A percentile compares a stretch with the other conserved stretches of the same genome.
phyloP scores from a whole-genome alignment of 2,113 vertebrate species.

The Nannobrachium achirus region DNA sequence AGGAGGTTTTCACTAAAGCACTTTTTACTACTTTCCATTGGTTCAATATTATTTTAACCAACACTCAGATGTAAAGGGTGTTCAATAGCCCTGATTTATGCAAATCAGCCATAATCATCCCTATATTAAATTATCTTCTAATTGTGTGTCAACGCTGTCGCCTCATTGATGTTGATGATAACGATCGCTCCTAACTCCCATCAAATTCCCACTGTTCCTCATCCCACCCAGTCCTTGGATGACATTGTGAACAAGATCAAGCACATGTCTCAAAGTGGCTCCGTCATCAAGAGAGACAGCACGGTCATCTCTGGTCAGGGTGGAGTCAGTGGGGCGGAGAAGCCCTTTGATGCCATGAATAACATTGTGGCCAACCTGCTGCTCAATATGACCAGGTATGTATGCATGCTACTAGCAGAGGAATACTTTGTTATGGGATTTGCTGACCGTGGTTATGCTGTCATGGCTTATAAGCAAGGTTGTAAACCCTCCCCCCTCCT shows the following conservation, averaged over 20 bases:
- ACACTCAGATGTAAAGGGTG: too few species aligned
- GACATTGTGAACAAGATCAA: slow-evolving; percentile 94
- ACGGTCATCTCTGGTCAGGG: slow-evolving; percentile 83
- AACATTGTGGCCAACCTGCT: slow-evolving; percentile 95
- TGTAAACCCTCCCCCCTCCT: too few species aligned
- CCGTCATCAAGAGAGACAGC: slow-evolving; percentile 81
- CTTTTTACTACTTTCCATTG: too few species aligned
- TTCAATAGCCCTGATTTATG: too few species aligned
- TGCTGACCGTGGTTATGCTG: too few species aligned
- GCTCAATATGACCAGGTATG: slow-evolving; percentile 93
- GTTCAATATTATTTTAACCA: too few species aligned
- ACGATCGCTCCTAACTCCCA: background rate
- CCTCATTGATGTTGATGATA: background rate
- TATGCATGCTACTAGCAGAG: too few species aligned
- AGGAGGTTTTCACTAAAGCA: too few species aligned
- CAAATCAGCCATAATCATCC: too few species aligned
- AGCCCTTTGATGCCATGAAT: slow-evolving; percentile 96
- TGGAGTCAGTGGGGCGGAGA: slow-evolving; percentile 75
- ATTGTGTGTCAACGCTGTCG: background rate
- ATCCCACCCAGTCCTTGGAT: slow-evolving; percentile 86
- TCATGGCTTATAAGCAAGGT: too few species aligned
- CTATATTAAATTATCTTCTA: background rate
- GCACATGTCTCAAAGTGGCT: slow-evolving; percentile 79
- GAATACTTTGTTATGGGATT: too few species aligned
- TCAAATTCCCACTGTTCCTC: slow-evolving; percentile 24